These are phyloP conservation scores for Cygnus olor DNA, from an alignment of 2,797 vertebrate species.

Conservation along the genomic window DNA sequence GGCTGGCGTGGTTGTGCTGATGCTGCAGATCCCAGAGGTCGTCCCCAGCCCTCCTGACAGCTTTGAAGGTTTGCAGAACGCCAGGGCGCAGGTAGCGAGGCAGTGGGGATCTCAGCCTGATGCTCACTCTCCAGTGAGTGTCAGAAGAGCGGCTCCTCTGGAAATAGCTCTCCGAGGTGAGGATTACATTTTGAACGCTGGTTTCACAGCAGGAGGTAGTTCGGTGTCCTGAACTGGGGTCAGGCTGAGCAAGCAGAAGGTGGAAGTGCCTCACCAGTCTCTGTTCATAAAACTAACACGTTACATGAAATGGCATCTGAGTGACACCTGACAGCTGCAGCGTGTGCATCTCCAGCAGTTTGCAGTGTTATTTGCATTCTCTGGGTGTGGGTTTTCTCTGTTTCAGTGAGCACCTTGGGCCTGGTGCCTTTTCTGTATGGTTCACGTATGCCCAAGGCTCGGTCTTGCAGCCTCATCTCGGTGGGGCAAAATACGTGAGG, in stretches of 20 bases:
- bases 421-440: not conserved
- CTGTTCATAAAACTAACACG: not conserved
- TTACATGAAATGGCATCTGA: fast-evolving
- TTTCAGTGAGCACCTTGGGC: not conserved
- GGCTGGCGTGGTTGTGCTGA: fast-evolving
- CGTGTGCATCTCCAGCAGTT: not conserved
- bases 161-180: not conserved
- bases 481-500: not conserved
- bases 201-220: not conserved
- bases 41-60: not conserved
- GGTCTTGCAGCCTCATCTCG: not conserved
- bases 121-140: not conserved
- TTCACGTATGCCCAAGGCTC: not conserved
- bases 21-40: not conserved
- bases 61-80: not conserved
- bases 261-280: not conserved
- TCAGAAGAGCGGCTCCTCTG: not conserved
- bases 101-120: not conserved
- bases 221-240: not conserved
- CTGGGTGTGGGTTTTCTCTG: not conserved
- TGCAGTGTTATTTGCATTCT: not conserved
- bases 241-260: not conserved
- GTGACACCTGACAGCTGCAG: not conserved
- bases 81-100: not conserved
- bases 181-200: not conserved